phyloP scores from a whole-genome alignment of 2,888 invertebrate genomes.

The Cryptus viduatorius region DNA sequence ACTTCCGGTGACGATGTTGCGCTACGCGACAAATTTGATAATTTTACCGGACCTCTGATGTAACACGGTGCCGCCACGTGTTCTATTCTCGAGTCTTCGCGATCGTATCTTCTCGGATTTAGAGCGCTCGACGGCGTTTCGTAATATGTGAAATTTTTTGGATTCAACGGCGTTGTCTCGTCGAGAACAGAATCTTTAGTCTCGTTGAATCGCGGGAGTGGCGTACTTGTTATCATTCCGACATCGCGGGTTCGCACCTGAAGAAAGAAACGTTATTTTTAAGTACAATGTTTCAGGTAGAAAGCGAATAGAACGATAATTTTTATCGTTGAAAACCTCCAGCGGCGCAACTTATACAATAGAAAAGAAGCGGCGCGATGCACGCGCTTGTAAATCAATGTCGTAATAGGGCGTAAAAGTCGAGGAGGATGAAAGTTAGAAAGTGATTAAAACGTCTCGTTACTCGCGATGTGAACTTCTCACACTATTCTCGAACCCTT shows the following conservation, averaged over 20 bases:
- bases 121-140: constrained; percentile 32
- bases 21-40: constrained; percentile 51
- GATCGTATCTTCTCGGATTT: constrained; percentile 48
- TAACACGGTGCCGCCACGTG: constrained; percentile 42
- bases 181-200: constrained; percentile 53
- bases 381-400: constrained; percentile 4
- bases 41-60: constrained; percentile 38
- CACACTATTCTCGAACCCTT: constrained; percentile 5
- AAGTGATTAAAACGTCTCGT: constrained; percentile 21
- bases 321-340: not conserved
- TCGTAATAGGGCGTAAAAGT: constrained; percentile 33
- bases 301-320: not conserved
- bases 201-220: constrained; percentile 68
- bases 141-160: constrained; percentile 53
- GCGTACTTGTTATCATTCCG: constrained; percentile 81
- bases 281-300: not conserved
- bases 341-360: constrained; percentile 22
- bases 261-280: constrained; percentile 13
- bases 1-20: constrained; percentile 63
- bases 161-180: constrained; percentile 65
- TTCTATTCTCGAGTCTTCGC: constrained; percentile 54
- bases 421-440: constrained; percentile 43
- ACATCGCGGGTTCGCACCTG: constrained; percentile 81
- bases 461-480: not conserved
- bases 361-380: not conserved